These are phyloP conservation scores for Protomyctophum bolini DNA, from an alignment of 2,113 vertebrate genomes.

Conservation along the genomic window DNA sequence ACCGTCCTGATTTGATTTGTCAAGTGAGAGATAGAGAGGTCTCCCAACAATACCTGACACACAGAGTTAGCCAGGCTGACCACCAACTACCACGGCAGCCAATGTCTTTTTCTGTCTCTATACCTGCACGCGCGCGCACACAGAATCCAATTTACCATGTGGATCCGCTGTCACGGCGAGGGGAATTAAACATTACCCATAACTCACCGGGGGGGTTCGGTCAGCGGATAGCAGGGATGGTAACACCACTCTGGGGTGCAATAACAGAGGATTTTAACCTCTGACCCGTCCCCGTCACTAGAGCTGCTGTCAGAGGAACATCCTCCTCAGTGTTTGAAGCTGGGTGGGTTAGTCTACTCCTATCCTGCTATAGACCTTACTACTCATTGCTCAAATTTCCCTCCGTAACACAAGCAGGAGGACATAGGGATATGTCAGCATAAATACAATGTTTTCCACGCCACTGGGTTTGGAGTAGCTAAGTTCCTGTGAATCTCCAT, in stretches of 20 bases:
- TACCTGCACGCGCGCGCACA: slow-evolving; percentile 52
- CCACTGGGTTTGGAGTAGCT: slow-evolving; percentile 46
- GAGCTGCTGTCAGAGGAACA: slow-evolving; percentile 44
- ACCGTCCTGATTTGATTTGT: slow-evolving; percentile 65
- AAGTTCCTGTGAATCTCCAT: slow-evolving; percentile 51
- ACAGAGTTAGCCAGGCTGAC: slow-evolving; percentile 50
- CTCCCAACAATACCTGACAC: slow-evolving; percentile 56
- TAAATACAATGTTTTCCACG: slow-evolving; percentile 65
- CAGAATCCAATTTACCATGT: slow-evolving; percentile 70
- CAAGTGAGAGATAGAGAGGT: slow-evolving; percentile 53
- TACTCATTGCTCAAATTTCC: slow-evolving; percentile 26
- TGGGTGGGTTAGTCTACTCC: slow-evolving; percentile 41
- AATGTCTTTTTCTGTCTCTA: slow-evolving; percentile 50
- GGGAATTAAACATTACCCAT: slow-evolving; percentile 78
- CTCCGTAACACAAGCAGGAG: slow-evolving; percentile 45
- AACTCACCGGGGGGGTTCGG: slow-evolving; percentile 71
- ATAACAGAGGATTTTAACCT: slow-evolving; percentile 78
- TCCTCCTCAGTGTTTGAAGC: slow-evolving; percentile 22
- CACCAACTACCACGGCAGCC: neutral
- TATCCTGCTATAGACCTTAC: slow-evolving; percentile 16
- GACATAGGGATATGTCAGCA: slow-evolving; percentile 46
- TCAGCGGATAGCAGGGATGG: slow-evolving; percentile 62
- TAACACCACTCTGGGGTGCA: slow-evolving; percentile 73
- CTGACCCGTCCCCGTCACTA: slow-evolving; percentile 51
- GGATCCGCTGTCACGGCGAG: slow-evolving; percentile 69